Evolutionary conservation across 2,113 vertebrate genomes (phyloP), one percentile per base, ranked within the genome.

Genomic region (Ameiurus melas): DNA sequence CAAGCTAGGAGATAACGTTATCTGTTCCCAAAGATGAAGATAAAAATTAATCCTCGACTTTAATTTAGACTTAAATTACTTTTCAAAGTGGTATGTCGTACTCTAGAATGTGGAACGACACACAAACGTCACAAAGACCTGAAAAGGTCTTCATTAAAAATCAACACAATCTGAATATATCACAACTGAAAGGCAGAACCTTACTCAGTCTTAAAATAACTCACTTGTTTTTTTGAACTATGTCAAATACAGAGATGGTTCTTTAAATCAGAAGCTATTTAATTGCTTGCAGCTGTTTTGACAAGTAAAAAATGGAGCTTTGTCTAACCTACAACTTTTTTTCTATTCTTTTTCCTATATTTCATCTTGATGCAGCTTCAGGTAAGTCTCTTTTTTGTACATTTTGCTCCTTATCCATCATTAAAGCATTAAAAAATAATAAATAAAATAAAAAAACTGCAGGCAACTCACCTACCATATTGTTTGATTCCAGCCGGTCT

Each of bases 1-100:
- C 30, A 60, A 25, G 70, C 84, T 73, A 14, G 3, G 25, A 60
- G 85, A 86, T 78, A 66, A 64, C n/a, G 53, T 66, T 62, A 78
- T 79, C 85, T 66, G 17, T 66, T 62, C 19, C 1, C 58, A 4
- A 27, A 66, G 39, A 73, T 16, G 3, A 13, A 86, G 70, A 85
- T 58, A 60, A 78, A 75, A 60, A 8, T 30, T 51, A 85, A 78
- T 27, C 36, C 10, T 80, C 19, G 17, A 14, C 75, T 86, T 80
- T 86, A 62, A 86, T 86, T 86, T 66, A 53, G 58, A 86, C 12
- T 66, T n/a, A 8, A 30, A 66, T 86, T 47, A 22, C 39, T 80
- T 47, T 79, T 14, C 58, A 66, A 51, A 22, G 39, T 5, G 17
- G 0, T 1, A 13, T 75, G n/a, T 47, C 16, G 19, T 27, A 12